phyloP scores from a whole-genome alignment of 1,140 invertebrate species.

The Hycleus phaleratus region DNA sequence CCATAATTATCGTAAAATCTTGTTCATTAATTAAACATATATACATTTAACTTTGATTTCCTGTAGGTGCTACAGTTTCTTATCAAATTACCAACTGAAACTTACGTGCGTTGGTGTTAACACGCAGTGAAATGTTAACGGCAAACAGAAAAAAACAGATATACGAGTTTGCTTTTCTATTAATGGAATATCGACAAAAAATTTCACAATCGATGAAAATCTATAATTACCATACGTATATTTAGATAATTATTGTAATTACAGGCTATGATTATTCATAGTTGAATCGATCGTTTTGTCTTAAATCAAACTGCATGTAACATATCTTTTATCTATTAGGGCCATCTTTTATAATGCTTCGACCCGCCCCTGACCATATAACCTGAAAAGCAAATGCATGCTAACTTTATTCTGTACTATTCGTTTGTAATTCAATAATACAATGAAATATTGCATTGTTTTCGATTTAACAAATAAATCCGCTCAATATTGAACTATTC shows the following conservation, averaged over 20 bases:
- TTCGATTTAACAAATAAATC: background rate
- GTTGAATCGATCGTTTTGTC: conserved; percentile 15
- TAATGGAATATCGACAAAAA: too few relatives aligned
- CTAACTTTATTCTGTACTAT: background rate
- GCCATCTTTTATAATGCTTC: conserved; percentile 8
- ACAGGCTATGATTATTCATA: conserved; percentile 14
- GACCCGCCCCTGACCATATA: conserved; percentile 12
- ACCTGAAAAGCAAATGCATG: conserved; percentile 2
- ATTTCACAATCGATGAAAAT: too few relatives aligned
- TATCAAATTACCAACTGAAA: conserved; percentile 1
- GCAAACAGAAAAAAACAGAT: too few relatives aligned
- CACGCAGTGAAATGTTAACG: conserved; percentile 2
- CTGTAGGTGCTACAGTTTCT: conserved; percentile 1
- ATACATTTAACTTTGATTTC: conserved; percentile 9
- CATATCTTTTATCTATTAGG: conserved; percentile 13
- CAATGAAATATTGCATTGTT: background rate
- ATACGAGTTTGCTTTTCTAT: too few relatives aligned
- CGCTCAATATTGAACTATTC: too few relatives aligned
- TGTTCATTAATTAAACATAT: too few relatives aligned
- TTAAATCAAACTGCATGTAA: conserved; percentile 11
- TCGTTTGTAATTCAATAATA: background rate
- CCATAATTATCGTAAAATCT: too few relatives aligned
- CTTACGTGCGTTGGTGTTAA: conserved; percentile 3
- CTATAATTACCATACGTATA: too few relatives aligned
- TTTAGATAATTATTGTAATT: background rate